Base-by-base conservation (phyloP, 1,140 invertebrate species). In the Antheraea pernyi region DNA sequence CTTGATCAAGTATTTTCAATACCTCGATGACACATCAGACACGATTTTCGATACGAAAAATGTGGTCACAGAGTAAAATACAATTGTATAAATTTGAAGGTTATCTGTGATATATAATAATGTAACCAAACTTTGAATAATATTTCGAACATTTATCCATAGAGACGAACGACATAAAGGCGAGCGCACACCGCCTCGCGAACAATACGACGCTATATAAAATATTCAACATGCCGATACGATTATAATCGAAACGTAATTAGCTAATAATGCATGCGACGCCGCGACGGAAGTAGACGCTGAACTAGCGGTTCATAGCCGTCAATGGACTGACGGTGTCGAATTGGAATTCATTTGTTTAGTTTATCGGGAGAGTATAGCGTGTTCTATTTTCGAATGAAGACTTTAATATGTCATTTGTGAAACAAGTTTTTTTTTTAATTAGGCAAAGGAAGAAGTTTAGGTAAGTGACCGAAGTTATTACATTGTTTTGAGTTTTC, bases 191-290 rank as follows among this genome's bases (percentile, higher is more conserved):
- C 68, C 62, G 46, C 46, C 65, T 61, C 60, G 62, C 63, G 77
- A 80, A 87, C 84, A 88, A 88, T 88, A 68, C 46, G 19, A 7
- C 75, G 61, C 68, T 64, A 59, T 73, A 80, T 88, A 78, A 86
- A 88, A 88, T 90, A 90, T 90, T 83, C 86, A 88, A 71, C 78
- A 79, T 72, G 80, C 78, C 81, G 75, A 69, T 83, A 75, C 76
- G 88, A 84, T 87, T 81, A 87, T 88, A 86, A 88, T 88, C 82
- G 81, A 85, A 70, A 69, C 70, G 76, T 86, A 82, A 88, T 88
- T 88, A 90, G 82, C 76, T 66, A 74, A 75, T 88, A 86, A 86
- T 83, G 81, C 78, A 83, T 76, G 76, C 75, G 65, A 48, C 67
- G 69, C 22, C 22, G 22, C 60, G 70, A 72, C 72, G 62, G 70